Base-by-base conservation (phyloP, 2,113 vertebrate species). In the Chaetops frenatus region DNA sequence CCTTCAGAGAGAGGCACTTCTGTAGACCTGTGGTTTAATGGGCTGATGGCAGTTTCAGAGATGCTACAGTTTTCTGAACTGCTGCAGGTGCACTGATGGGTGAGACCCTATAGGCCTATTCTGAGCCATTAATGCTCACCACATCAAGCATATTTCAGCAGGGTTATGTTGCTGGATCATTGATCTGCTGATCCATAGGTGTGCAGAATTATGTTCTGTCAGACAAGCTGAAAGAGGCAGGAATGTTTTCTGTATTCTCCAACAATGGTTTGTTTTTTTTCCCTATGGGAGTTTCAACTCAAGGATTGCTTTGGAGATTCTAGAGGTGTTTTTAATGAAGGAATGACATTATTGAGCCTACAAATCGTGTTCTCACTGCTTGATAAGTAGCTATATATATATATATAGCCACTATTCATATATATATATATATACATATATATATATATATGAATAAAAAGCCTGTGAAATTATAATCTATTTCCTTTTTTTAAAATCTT, bases 141-240 rank as follows among this genome's bases (percentile, higher is more conserved):
- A 28, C 57, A 81, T 86, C 72, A 92, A 78, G 92, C 83, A 84
- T 95, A 88, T 94, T 96, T 97, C 88, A 92, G 38, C 54, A 66
- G 51, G 90, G 69, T 88, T 95, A 67, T 70, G 82, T 79, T 92
- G 72, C 67, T 71, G 53, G 80, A 67, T 67, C 92, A 94, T 78
- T 96, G 93, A 94, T 92, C 85, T 73, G 47, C 57, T 96, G 85
- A 92, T 97, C 85, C 82, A 81, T 56, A 33, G 76, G 23, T 56
- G 71, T 57, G 35, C 54, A 62, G 82, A 88, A 67, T 73, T 66
- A 62, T 5, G 1, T 71, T 80, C 85, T 90, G 60, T 78, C 79
- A 90, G 60, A 64, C 20, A 70, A 60, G 64, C 44, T 86, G 67
- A 88, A 89, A 65, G 19, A 83, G n/a, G 48, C 38, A 77, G 65